phyloP scores from a whole-genome alignment of 2,888 invertebrate species.

The Amaurobius ferox region DNA sequence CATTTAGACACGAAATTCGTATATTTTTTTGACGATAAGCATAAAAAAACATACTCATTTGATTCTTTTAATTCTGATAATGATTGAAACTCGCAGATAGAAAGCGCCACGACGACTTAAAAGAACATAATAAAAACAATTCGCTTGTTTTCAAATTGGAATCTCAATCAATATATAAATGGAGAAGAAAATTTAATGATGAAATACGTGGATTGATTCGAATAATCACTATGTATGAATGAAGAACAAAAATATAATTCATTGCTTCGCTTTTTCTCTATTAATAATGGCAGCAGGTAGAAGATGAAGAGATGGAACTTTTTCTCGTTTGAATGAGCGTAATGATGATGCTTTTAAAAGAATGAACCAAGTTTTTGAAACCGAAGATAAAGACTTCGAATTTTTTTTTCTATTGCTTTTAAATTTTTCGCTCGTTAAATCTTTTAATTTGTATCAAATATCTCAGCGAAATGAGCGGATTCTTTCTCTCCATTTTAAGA shows the following conservation, averaged over 20 bases:
- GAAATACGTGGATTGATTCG: conserved; percentile 38
- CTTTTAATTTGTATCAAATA: conserved; percentile 71
- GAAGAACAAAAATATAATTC: conserved; percentile 37
- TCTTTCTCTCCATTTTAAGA: background rate
- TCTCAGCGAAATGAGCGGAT: conserved; percentile 20
- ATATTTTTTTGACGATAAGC: background rate
- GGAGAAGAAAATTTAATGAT: conserved; percentile 69
- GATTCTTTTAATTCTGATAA: conserved; percentile 63
- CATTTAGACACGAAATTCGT: background rate
- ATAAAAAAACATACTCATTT: conserved; percentile 53
- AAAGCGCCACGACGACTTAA: conserved; percentile 43
- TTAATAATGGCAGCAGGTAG: conserved; percentile 56
- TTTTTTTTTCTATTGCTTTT: conserved; percentile 38
- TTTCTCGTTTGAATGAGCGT: conserved; percentile 54
- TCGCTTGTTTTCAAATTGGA: conserved; percentile 64
- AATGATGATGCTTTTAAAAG: conserved; percentile 55
- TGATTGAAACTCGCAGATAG: conserved; percentile 30
- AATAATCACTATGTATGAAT: conserved; percentile 45
- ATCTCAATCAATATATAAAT: conserved; percentile 70
- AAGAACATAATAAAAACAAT: conserved; percentile 31
- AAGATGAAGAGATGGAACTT: conserved; percentile 20
- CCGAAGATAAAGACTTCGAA: conserved; percentile 62
- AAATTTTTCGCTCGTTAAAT: conserved; percentile 58
- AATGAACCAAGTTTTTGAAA: conserved; percentile 48
- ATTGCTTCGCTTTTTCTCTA: conserved; percentile 44